Percentiles rank a stretch among this genome's conserved stretches.
Evolutionary conservation across 2,888 invertebrate species (phyloP).

Genomic region (Thelaira solivaga): DNA sequence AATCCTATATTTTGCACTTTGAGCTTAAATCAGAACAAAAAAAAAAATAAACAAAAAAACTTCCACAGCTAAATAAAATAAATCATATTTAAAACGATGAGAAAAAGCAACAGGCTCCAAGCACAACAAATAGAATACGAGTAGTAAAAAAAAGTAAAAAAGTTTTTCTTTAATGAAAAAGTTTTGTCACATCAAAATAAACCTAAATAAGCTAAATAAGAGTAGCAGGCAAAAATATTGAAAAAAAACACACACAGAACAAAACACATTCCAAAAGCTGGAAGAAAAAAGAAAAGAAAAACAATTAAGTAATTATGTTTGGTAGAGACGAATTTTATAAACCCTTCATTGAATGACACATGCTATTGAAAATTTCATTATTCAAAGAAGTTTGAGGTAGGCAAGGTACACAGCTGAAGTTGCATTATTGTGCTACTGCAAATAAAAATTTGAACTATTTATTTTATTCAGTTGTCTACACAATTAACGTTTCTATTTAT

Average conservation of each 20-base stretch:
- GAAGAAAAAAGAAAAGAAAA: not conserved
- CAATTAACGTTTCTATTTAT: too few relatives aligned
- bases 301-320: not conserved
- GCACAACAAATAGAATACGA: not conserved
- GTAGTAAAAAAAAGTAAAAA: slow-evolving; percentile 26
- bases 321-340: not conserved
- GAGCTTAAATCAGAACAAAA: not conserved
- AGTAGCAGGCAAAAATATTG: slow-evolving; percentile 47
- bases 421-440: too few relatives aligned
- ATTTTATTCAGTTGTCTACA: too few relatives aligned
- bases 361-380: too few relatives aligned
- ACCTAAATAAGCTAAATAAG: slow-evolving; percentile 61
- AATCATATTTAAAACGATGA: slow-evolving; percentile 43
- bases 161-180: slow-evolving; percentile 62
- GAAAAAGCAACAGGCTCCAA: slow-evolving; percentile 46
- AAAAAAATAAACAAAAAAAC: too few relatives aligned
- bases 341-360: too few relatives aligned
- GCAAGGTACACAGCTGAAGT: too few relatives aligned
- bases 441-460: too few relatives aligned
- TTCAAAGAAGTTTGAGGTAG: too few relatives aligned
- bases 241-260: slow-evolving; percentile 18
- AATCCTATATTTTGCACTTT: slow-evolving; percentile 5
- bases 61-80: slow-evolving; percentile 27
- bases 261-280: slow-evolving; percentile 3
- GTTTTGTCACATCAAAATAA: slow-evolving; percentile 62